phyloP scores from a whole-genome alignment of 2,888 invertebrate species.

The Calliphora vomitoria region DNA sequence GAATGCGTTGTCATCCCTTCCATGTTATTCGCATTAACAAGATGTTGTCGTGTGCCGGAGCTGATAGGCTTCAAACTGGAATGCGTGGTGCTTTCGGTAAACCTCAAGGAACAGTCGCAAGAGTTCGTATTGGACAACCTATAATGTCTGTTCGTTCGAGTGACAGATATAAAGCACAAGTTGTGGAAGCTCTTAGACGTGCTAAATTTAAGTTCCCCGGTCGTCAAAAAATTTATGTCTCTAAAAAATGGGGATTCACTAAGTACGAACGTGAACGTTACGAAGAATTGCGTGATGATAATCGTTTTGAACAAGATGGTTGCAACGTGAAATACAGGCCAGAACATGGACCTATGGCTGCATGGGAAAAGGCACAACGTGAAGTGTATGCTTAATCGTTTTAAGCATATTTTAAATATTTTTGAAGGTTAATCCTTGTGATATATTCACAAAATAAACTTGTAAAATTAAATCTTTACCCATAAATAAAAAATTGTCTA shows the following conservation, averaged over 20 bases:
- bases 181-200: slow-evolving; percentile 98
- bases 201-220: slow-evolving; percentile 99
- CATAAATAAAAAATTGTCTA: too few species aligned
- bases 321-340: slow-evolving; percentile 97
- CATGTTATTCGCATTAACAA: slow-evolving; percentile 99
- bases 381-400: too few species aligned
- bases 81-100: slow-evolving; percentile 99
- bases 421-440: too few species aligned
- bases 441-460: too few species aligned
- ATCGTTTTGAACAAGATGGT: slow-evolving; percentile 95
- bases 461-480: too few species aligned
- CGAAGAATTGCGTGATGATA: slow-evolving; percentile 92
- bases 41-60: slow-evolving; percentile 99
- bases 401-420: too few species aligned
- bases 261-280: slow-evolving; percentile 97
- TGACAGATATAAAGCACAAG: slow-evolving; percentile 97
- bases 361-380: slow-evolving; percentile 94
- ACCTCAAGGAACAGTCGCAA: slow-evolving; percentile 99
- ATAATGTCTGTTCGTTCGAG: slow-evolving; percentile 99
- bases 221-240: slow-evolving; percentile 99
- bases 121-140: slow-evolving; percentile 98
- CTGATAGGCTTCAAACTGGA: slow-evolving; percentile 99
- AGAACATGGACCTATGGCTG: slow-evolving; percentile 96
- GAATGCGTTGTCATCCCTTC: slow-evolving; percentile 99
- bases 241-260: slow-evolving; percentile 99